Base-by-base conservation (phyloP, 53 echinoderm and acorn worm genomes). In the Crossaster papposus region DNA sequence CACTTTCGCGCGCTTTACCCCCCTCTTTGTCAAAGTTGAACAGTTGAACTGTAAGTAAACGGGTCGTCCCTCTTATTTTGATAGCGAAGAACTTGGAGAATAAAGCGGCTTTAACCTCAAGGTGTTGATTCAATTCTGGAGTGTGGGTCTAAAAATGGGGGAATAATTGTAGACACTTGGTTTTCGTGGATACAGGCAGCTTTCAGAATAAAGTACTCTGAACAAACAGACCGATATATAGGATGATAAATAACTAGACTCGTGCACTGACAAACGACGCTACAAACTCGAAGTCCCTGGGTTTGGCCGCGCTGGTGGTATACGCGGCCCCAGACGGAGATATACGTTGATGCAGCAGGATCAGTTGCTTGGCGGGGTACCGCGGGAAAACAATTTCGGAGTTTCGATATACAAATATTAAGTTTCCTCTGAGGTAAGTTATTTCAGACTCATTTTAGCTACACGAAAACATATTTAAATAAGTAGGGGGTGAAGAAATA, bases 11-110 rank as follows among this genome's bases (percentile, higher is more conserved):
- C 68, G 36, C 36, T 64, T 62, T 73, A 8, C 58, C 22, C 33
- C 63, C 58, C 17, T 33, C 36, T 24, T 75, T 74, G 36, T 82
- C 54, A n/a, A 33, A 37, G 72, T 82, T 50, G 51, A 70, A 36
- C 38, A 83, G 55, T 30, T 77, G 87, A 87, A 76, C 87, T 58
- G 77, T 87, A 54, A 77, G 77, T 87, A 87, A 87, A 31, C 10
- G 86, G 87, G 87, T 87, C 87, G 58, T 24, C 34, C 77, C 44
- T 36, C 68, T 11, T 87, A 76, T 87, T 87, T 53, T 87, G 23
- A 87, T 76, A 87, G 37, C 23, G 74, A 30, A 86, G 76, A 87
- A 38, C 77, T 52, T 62, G 58, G 35, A 24, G 30, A 58, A 77
- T 55, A 76, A 87, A 63, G 2, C 11, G 63, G 35, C 68, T 87